Evolutionary conservation across 2,888 invertebrate species (phyloP).

Genomic region (Nesidiocoris tenuis): DNA sequence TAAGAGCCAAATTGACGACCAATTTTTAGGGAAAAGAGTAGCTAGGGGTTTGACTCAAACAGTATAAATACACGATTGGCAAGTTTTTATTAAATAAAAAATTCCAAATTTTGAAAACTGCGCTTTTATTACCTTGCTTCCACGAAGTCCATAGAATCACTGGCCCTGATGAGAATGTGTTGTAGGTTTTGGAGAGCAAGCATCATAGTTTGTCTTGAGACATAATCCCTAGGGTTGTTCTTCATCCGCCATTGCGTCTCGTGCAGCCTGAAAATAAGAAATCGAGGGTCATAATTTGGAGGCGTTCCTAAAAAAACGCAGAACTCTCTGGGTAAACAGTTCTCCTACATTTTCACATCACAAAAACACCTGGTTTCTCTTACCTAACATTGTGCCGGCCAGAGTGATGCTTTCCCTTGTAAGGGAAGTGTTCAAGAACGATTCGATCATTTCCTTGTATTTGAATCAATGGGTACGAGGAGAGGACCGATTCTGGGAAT

Average conservation of each 20-base stretch:
- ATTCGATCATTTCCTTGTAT: slow-evolving; percentile 74
- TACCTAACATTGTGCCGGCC: slow-evolving; percentile 30
- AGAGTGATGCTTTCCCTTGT: slow-evolving; percentile 51
- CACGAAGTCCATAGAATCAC: slow-evolving; percentile 63
- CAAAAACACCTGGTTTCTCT: too few species aligned
- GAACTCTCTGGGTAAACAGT: too few species aligned
- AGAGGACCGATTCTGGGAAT: slow-evolving; percentile 58
- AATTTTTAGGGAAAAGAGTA: too few species aligned
- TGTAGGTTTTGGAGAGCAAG: slow-evolving; percentile 85
- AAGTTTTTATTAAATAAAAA: neutral
- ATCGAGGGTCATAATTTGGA: too few species aligned
- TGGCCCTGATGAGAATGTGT: slow-evolving; percentile 73
- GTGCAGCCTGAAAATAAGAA: slow-evolving; percentile 61
- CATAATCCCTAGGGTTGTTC: slow-evolving; percentile 58
- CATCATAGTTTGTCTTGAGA: slow-evolving; percentile 81
- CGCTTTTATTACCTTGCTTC: slow-evolving; percentile 59
- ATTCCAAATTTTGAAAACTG: neutral
- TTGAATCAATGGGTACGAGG: slow-evolving; percentile 75
- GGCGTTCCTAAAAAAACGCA: neutral
- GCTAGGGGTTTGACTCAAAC: too few species aligned
- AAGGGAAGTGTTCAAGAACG: slow-evolving; percentile 70
- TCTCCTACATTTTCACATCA: too few species aligned
- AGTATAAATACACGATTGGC: slow-evolving; percentile 2
- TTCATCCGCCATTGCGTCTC: slow-evolving; percentile 76
- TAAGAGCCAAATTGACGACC: too few species aligned